Evolutionary conservation across 2,888 invertebrate genomes (phyloP), one percentile per base, ranked within the genome.

Genomic region (Xestia c-nigrum): DNA sequence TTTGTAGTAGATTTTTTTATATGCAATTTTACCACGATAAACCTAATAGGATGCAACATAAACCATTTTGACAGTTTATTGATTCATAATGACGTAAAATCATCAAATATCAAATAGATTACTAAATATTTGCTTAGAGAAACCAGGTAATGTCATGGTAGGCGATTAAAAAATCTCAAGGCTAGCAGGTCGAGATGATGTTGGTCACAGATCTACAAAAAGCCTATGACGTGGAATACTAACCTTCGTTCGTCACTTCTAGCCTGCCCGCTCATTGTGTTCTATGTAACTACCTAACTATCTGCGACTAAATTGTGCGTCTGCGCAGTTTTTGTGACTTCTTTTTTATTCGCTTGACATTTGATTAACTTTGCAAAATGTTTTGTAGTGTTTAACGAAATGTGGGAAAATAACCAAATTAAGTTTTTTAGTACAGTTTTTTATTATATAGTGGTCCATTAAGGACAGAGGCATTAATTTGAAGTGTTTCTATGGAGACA

Each of bases 191-290:
- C 78, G 79, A 78, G 75, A 74, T 69, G 69, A 74, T 78, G 79
- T 74, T 66, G 77, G 74, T 73, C 79, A 72, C 65, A 76, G 61
- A 64, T 72, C 67, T 71, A 76, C 80, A 83, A 86, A 81, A 86
- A 88, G 85, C 79, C 85, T 88, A 86, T 81, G 77, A 80, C 84
- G 80, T 82, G 74, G n/a, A 80, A 57, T 66, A 77, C 82, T 87
- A 81, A 81, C 76, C 80, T 78, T 77, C 68, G 68, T 65, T 75
- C 65, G 67, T 50, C 70, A 61, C 73, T 57, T 80, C 74, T 75
- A 81, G 67, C 68, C 38, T 46, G 72, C 43, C 52, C 75, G 68
- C 68, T 77, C 66, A 76, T 76, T 79, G 67, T 84, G 7, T 55
- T 65, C 47, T 50, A 59, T 67, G 59, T 21, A 47, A 38, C 24